Base-by-base conservation (phyloP, 2,888 invertebrate genomes). In the Polia nebulosa region DNA sequence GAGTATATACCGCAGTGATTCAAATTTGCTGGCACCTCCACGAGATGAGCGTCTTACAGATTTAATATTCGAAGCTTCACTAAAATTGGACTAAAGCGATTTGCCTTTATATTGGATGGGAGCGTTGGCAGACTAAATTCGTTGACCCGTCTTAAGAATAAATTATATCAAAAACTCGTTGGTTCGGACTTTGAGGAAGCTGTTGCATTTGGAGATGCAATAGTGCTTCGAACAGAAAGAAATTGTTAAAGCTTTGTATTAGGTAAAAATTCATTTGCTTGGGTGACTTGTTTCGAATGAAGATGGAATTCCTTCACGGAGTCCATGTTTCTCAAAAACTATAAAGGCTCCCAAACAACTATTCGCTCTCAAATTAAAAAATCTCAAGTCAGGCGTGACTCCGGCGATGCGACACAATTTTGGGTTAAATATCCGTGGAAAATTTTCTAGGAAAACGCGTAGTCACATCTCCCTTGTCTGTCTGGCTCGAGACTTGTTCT, bases 31-130 rank as follows among this genome's bases (percentile, higher is more conserved):
- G 13, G 39, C 60, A 84, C 69, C 73, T 74, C 76, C 52, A 66
- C 41, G 29, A 72, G 61, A 78, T 71, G 66, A 65, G 62, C 76
- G 55, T 76, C 72, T 66, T 45, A 20, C 7, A 70, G 65, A 68
- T 77, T 78, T 82, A 82, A 82, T 79, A 82, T 84, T 62, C 60
- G 25, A 13, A 70, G 80, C 59, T 78, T 77, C 20, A 61, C 44
- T 62, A 20, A 75, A 71, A 79, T 67, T 84, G 71, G 71, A 64
- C 60, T 60, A 15, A 67, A 76, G 53, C 27, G 34, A 68, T 77
- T 82, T 74, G 36, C 60, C 60, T 66, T 58, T 57, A 52, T 49
- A 73, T 69, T 58, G 47, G 36, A 69, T 64, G 47, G 20, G 41
- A 67, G 67, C 71, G 62, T 45, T 60, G 11, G 25, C 25, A 56